Evolutionary conservation across 2,888 invertebrate genomes (phyloP).

Genomic region (Thymelicus lineola): DNA sequence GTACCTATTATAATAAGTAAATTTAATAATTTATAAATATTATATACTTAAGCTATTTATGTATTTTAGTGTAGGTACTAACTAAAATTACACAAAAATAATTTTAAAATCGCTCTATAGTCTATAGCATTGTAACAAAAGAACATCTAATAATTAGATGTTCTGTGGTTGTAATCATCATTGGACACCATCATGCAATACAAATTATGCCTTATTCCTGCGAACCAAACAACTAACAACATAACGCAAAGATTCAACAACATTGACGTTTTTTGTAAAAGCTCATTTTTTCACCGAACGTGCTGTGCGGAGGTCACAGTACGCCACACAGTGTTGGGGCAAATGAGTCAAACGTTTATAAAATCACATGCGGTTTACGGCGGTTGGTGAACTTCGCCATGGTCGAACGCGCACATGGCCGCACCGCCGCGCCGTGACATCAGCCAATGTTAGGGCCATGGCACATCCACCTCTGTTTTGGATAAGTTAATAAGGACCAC

Average conservation of each 20-base stretch:
- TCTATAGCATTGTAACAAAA: no score
- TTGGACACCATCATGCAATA: no score
- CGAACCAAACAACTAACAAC: background rate
- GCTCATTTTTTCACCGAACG: constrained; percentile 26
- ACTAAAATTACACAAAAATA: no score
- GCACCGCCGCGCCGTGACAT: constrained; percentile 46
- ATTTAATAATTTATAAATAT: no score
- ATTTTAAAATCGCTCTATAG: no score
- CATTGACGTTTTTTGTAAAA: constrained; percentile 21
- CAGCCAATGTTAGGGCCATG: constrained; percentile 41
- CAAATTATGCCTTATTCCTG: no score
- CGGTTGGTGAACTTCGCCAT: constrained; percentile 52
- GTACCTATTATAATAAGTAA: no score
- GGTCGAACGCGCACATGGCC: constrained; percentile 62
- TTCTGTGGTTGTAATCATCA: no score
- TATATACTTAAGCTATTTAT: no score
- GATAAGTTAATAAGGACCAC: no score
- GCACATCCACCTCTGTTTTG: background rate
- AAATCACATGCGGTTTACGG: constrained; percentile 44
- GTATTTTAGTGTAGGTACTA: no score
- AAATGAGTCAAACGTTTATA: constrained; percentile 39
- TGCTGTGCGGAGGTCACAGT: constrained; percentile 24
- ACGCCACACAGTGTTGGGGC: constrained; percentile 1
- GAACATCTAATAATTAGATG: no score
- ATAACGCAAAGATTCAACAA: background rate